phyloP scores from a whole-genome alignment of 1,140 invertebrate genomes.

The Aphelenchoides avenae region DNA sequence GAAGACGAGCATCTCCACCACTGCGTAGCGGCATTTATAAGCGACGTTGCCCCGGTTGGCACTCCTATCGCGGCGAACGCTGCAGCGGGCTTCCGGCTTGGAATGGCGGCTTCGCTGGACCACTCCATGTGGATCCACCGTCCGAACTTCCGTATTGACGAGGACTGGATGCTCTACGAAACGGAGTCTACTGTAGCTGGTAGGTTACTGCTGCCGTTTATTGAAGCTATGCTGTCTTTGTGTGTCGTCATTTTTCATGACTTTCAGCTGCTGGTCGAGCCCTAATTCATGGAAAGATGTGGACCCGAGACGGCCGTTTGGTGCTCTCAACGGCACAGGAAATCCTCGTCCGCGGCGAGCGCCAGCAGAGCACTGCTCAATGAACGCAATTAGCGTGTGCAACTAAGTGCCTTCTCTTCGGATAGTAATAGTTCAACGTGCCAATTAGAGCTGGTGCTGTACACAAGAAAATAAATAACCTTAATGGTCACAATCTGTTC shows the following conservation, averaged over 20 bases:
- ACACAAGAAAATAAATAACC: background rate
- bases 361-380: background rate
- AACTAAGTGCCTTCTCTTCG: background rate
- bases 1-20: conserved; percentile 27
- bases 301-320: conserved; percentile 38
- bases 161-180: conserved; percentile 51
- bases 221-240: no score
- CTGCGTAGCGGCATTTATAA: conserved; percentile 27
- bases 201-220: no score
- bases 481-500: background rate
- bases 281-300: conserved; percentile 43
- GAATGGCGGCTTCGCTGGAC: conserved; percentile 45
- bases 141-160: conserved; percentile 36
- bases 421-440: background rate
- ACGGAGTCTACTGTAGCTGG: conserved; percentile 32
- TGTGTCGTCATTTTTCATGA: no score
- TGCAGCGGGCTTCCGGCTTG: conserved; percentile 29
- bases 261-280: conserved; percentile 29
- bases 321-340: conserved; percentile 47
- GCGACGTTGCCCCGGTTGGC: conserved; percentile 9
- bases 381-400: background rate
- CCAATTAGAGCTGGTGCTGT: background rate
- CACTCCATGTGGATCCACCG: conserved; percentile 49
- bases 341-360: conserved; percentile 27
- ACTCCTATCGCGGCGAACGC: conserved; percentile 10